Base-by-base conservation (phyloP, 2,113 vertebrate species). In the Corythoichthys intestinalis region DNA sequence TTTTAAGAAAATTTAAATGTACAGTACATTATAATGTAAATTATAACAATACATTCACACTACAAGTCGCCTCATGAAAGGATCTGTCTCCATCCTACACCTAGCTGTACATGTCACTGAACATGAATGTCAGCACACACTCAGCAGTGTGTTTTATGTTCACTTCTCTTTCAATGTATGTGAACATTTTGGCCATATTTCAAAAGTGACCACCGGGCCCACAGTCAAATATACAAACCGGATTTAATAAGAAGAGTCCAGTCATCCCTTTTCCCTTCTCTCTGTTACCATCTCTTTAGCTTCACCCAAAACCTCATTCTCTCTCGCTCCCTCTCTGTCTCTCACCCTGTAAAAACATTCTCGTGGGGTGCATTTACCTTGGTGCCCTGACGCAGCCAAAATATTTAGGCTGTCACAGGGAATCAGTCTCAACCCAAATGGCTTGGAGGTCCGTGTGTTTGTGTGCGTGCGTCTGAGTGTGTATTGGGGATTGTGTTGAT, bases 371-470 rank as follows among this genome's bases (percentile, higher is more conserved):
- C 83, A 78, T 88, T 90, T 88, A 87, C 83, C 86, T 91, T 83
- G 84, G 85, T 89, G 80, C 86, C 83, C 60, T 62, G 84, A 89
- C 84, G 50, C 86, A 83, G 87, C 68, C 83, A 90, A 63, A 89
- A 92, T 92, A 91, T 92, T 92, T 91, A 88, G 82, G 82, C 85
- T 91, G 91, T 91, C 92, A 89, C 66, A 74, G 66, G 47, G 79
- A 90, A 91, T 92, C 91, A 92, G 78, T 65, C 72, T 92, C 91
- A 92, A 88, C 83, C 76, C 82, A 80, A 90, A 90, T 81, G 84
- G 78, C 62, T 63, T 84, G 78, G 64, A 82, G 77, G 82, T 74
- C 70, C 65, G 37, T 49, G 71, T 49, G 59, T 79, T 73, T 74
- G 63, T 46, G 61, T 65, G 71, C 59, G 46, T 60, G 53, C 64